Base-by-base conservation (phyloP, 2,888 invertebrate species). In the Baccha elongata region DNA sequence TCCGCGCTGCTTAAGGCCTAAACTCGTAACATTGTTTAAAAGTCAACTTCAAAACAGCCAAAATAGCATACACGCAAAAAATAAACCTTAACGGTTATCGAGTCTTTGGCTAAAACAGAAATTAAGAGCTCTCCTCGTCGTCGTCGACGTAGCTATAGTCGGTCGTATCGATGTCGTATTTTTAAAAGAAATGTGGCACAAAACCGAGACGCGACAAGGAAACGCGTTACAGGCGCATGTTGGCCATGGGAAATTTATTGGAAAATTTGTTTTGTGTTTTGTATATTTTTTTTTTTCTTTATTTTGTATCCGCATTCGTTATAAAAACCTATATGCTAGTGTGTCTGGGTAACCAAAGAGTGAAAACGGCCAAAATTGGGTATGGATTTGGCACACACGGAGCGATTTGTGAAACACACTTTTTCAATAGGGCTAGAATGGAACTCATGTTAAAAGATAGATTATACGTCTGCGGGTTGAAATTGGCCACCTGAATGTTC, bases 221-320 rank as follows among this genome's bases (percentile, higher is more conserved):
- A 44, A 44, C 60, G 60, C 60, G 60, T 60, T 60, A 60, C 44
- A 15, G 52, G 23, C 67, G 53, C 71, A 62, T 48, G 69, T 68
- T 74, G 76, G 76, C 76, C 67, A 76, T 71, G 40, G 52, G 76
- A 81, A 67, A 81, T 81, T 81, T 81, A 81, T 81, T 76, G 60
- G 71, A 81, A 81, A 81, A 67, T 76, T 60, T 60, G 60, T 60
- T 60, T 60, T 76, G 81, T 81, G 75, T 75, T 81, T 71, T 69
- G 35, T 55, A 58, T 44, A 53, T 32, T 73, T 55, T 60, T 46
- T 65, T 48, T 48, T 2, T 42, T 15, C 17, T 10, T 8, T 29
- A 6, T 37, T 58, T 15, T 40, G 46, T 62, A 67, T 76, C 58
- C 64, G 68, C 80, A 50, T 65, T 65, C 46, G 65, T 75, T 58